Evolutionary conservation across 2,113 vertebrate genomes (phyloP).

Genomic region (Phrynocephalus versicolor): DNA sequence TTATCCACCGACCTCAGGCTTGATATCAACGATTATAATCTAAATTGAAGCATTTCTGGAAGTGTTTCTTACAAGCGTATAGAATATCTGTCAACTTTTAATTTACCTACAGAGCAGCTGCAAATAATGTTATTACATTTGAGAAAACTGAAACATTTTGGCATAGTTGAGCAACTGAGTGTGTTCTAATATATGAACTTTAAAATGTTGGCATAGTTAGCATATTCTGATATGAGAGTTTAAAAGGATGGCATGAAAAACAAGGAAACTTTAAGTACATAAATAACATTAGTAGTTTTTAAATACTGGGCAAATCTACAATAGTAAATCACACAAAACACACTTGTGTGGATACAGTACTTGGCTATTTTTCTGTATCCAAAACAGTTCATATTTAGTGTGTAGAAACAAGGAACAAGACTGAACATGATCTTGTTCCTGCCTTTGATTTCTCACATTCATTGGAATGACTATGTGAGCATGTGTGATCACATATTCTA

Average conservation of each 20-base stretch:
- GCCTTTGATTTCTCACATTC: too few relatives aligned
- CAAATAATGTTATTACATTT: accelerated
- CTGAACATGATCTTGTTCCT: too few relatives aligned
- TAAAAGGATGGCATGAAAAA: not conserved
- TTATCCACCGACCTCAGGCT: not conserved
- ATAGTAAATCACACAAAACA: not conserved
- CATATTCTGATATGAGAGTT: not conserved
- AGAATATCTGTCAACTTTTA: not conserved
- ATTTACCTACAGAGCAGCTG: not conserved
- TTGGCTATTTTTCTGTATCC: not conserved
- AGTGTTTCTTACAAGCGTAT: not conserved
- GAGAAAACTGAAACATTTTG: not conserved
- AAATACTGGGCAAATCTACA: not conserved
- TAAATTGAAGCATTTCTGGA: not conserved
- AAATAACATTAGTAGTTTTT: not conserved
- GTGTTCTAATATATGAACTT: too few relatives aligned
- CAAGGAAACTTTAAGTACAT: not conserved
- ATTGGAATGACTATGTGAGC: too few relatives aligned
- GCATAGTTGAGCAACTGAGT: too few relatives aligned
- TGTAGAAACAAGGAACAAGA: too few relatives aligned
- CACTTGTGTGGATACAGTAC: not conserved
- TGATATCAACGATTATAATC: accelerated
- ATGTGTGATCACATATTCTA: too few relatives aligned
- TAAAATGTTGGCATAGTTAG: not conserved
- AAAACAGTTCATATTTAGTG: too few relatives aligned